Evolutionary conservation across 2,888 invertebrate genomes (phyloP).

Genomic region (Heliconius ethilla): DNA sequence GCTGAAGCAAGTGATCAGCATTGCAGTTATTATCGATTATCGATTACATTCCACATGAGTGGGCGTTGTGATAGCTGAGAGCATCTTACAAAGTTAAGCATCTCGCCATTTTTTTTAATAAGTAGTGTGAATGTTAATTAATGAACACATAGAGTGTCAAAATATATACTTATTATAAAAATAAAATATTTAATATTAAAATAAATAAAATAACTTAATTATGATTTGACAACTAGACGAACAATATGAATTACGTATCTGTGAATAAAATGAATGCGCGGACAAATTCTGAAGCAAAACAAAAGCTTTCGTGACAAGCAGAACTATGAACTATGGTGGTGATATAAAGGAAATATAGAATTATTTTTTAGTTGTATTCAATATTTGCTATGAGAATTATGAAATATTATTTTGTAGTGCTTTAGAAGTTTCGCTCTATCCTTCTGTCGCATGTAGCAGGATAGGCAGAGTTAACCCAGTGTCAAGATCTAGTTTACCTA

Average conservation of each 20-base stretch:
- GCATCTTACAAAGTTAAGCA: conserved; percentile 27
- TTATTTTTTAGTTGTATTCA: neutral
- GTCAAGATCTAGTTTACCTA: neutral
- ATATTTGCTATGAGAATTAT: neutral
- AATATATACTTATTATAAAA: neutral
- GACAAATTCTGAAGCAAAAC: neutral
- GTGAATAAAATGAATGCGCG: neutral
- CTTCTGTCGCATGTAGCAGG: too few species aligned
- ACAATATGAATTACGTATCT: neutral
- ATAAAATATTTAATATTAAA: neutral
- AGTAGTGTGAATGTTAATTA: conserved; percentile 10
- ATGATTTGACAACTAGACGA: neutral
- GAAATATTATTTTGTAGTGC: too few species aligned
- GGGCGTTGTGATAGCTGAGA: conserved; percentile 33
- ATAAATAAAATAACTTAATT: neutral
- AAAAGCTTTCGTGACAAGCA: neutral
- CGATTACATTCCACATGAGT: conserved; percentile 33
- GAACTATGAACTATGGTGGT: neutral
- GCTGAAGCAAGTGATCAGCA: conserved; percentile 25
- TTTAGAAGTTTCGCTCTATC: too few species aligned
- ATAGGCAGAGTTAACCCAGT: neutral
- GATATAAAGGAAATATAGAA: neutral
- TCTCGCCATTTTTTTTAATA: conserved; percentile 15
- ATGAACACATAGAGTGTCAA: neutral
- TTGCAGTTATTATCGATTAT: conserved; percentile 38